Evolutionary conservation across 2,797 vertebrate species (phyloP), one percentile per base, ranked within the genome.

Genomic region (Clamator glandarius): DNA sequence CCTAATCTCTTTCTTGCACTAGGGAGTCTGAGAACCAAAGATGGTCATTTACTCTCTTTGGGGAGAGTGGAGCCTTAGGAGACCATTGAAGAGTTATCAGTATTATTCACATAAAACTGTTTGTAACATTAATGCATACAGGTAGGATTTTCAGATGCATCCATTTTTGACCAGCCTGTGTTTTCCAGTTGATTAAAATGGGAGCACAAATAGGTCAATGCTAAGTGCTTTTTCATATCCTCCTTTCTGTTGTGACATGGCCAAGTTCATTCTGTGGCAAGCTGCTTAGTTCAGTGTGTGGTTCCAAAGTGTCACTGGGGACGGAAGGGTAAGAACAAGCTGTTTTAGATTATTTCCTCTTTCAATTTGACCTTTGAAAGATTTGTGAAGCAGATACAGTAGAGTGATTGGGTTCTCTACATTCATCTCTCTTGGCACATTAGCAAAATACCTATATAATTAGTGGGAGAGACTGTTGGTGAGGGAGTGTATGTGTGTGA

Each of bases 191-290:
- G 91, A 39, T 87, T 75, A 59, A 75, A 90, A 26, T 7, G 17
- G 55, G 31, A 94, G 61, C 67, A 86, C 92, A 93, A 42, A 33
- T 8, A 90, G 79, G 82, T 66, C 93, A 84, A 1, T 54, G 89
- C 35, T 70, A 94, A 92, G 75, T 84, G 93, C 55, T 91, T 93
- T 91, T 90, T 84, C 84, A 35, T 61, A 89, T 64, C 11, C 50
- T 94, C 48, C 57, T 25, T 57, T 70, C 59, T 58, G 48, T 17
- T 36, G 39, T 86, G 63, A 64, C 51, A 2, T 4, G 63, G 61
- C 69, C 87, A 58, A 73, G 76, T 6, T 19, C 68, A 11, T 23
- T 59, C 63, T 61, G 73, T 73, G 59, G 69, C 79, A 46, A 80
- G 73, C 69, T 85, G 75, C 79, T 92, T 36, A 36, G 62, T 39